phyloP scores from a whole-genome alignment of 35 echinoderm and acorn worm genomes.

The Amphiura filiformis region DNA sequence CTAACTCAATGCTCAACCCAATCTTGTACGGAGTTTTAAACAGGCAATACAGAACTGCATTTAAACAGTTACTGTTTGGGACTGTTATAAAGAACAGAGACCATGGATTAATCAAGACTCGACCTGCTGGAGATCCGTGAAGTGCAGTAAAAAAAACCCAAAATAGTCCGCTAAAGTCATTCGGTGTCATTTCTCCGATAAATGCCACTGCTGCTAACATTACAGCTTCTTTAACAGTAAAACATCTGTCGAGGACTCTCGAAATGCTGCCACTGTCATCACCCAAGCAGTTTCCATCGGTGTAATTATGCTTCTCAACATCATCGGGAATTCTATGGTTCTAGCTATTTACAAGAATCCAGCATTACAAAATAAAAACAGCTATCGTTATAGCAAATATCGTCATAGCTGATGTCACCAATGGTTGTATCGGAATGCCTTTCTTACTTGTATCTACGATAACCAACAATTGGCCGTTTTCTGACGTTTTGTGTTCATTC shows the following conservation, averaged over 20 bases:
- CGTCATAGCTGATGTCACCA: constrained; percentile 62
- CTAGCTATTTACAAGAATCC: constrained; percentile 38
- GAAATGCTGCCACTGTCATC: too few relatives aligned
- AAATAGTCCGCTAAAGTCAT: too few relatives aligned
- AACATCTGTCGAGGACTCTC: too few relatives aligned
- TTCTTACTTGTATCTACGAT: constrained; percentile 53
- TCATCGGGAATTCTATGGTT: constrained; percentile 59
- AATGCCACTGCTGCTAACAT: too few relatives aligned
- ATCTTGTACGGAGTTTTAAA: constrained; percentile 70
- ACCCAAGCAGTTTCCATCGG: too few relatives aligned
- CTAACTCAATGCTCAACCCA: constrained; percentile 72
- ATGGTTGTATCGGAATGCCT: constrained; percentile 35
- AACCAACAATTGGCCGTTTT: constrained; percentile 40
- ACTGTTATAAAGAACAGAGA: too few relatives aligned
- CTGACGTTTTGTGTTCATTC: constrained; percentile 34
- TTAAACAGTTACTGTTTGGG: constrained; percentile 21
- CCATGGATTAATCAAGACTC: too few relatives aligned
- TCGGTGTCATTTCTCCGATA: too few relatives aligned
- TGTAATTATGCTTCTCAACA: constrained; percentile 52
- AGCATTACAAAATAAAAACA: constrained; percentile 52
- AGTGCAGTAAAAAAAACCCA: too few relatives aligned
- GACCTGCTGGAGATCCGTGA: too few relatives aligned
- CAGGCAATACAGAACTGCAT: constrained; percentile 55
- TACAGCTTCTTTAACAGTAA: too few relatives aligned
- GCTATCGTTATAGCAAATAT: constrained; percentile 66